A percentile compares a stretch with the other conserved stretches of the same genome.
These are phyloP conservation scores for Apocheima hispidaria DNA, from an alignment of 2,888 invertebrate species.

Conservation along the genomic window DNA sequence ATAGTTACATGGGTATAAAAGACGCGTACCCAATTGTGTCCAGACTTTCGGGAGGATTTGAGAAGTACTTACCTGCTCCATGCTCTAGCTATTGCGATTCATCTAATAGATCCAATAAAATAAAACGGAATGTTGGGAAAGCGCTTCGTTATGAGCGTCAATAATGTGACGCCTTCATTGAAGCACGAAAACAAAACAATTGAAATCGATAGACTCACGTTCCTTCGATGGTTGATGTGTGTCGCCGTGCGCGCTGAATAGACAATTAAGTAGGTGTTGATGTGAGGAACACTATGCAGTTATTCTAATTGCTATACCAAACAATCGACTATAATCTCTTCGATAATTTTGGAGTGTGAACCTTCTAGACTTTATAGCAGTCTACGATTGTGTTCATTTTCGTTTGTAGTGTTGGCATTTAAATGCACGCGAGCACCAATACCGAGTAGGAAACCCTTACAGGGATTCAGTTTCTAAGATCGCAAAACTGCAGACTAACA, in stretches of 20 bases:
- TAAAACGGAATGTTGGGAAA: constrained; percentile 9
- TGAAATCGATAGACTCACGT: constrained; percentile 45
- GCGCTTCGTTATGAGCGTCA: constrained; percentile 12
- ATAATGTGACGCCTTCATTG: constrained; percentile 33
- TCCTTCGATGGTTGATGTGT: constrained; percentile 25
- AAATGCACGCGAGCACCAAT: not conserved
- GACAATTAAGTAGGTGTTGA: constrained; percentile 1
- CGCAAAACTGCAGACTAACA: no score
- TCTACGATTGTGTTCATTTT: not conserved
- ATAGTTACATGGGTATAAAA: no score
- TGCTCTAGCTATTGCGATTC: not conserved
- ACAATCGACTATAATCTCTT: not conserved
- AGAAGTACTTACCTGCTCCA: not conserved
- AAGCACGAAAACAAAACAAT: constrained; percentile 48
- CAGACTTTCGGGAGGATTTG: not conserved
- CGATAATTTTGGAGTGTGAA: not conserved
- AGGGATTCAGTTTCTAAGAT: not conserved
- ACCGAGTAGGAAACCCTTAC: no score
- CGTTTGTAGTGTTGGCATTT: not conserved
- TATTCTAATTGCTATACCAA: not conserved
- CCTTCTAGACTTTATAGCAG: not conserved
- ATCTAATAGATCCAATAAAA: not conserved
- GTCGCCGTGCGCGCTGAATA: constrained; percentile 21
- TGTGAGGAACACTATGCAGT: constrained; percentile 6
- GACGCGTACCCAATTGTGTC: no score